Evolutionary conservation across 1,140 invertebrate species (phyloP).

Genomic region (Kradibia gibbosae): DNA sequence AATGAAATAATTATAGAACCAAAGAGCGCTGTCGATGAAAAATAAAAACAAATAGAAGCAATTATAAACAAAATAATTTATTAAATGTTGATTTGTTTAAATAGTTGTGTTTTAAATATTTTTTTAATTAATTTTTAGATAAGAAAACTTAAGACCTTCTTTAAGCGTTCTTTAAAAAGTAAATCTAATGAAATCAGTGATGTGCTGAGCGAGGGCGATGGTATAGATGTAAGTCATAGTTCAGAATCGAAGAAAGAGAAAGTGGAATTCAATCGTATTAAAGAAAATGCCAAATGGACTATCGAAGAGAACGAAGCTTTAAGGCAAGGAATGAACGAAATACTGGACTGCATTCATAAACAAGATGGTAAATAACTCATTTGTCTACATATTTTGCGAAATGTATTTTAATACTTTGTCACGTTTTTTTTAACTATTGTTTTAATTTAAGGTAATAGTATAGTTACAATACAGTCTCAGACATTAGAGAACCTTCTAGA

Average conservation of each 20-base stretch:
- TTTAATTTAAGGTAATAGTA: slow-evolving; percentile 65
- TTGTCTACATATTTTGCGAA: too few relatives aligned
- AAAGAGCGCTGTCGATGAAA: background rate
- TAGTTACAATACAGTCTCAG: slow-evolving; percentile 74
- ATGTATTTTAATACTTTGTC: too few relatives aligned
- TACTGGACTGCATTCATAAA: slow-evolving; percentile 76
- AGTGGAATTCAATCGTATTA: slow-evolving; percentile 53
- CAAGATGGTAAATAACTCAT: slow-evolving; percentile 71
- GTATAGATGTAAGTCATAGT: background rate
- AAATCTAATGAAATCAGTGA: slow-evolving; percentile 54
- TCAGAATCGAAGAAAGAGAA: slow-evolving; percentile 47
- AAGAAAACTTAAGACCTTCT: slow-evolving; percentile 32
- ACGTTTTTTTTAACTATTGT: too few relatives aligned
- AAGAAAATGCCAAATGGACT: slow-evolving; percentile 72
- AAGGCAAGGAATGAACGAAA: slow-evolving; percentile 80
- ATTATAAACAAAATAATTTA: background rate
- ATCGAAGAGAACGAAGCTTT: slow-evolving; percentile 82
- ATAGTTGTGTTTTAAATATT: background rate
- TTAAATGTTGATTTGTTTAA: background rate
- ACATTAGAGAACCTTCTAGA: slow-evolving; percentile 76
- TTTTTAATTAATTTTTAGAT: slow-evolving; percentile 24
- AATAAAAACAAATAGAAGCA: background rate
- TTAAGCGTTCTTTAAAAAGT: slow-evolving; percentile 54
- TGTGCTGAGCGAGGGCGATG: slow-evolving; percentile 28
- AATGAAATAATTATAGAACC: background rate